Conservation (phyloP, 2,797 vertebrate genomes). For the Arrhamphus sclerolepis region DNA sequence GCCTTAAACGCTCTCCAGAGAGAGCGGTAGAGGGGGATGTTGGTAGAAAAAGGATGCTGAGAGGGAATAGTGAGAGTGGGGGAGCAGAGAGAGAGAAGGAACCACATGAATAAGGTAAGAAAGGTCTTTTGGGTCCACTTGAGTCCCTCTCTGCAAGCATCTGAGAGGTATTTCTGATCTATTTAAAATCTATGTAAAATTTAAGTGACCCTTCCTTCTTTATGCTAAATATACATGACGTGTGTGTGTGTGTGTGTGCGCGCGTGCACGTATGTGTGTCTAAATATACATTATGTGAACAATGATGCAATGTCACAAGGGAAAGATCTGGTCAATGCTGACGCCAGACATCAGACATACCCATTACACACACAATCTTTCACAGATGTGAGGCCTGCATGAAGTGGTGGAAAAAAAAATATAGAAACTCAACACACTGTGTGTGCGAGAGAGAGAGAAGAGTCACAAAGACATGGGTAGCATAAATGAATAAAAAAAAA, state of each 20-base stretch:
- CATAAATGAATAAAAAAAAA: too few species aligned
- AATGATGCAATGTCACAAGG: slow-evolving; percentile 67
- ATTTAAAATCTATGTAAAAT: slow-evolving; percentile 43
- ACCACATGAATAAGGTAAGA: slow-evolving; percentile 40
- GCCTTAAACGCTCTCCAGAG: slow-evolving; percentile 69
- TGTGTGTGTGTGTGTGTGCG: neutral
- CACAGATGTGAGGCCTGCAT: neutral
- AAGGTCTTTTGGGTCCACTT: slow-evolving; percentile 36
- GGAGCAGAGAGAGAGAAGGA: neutral
- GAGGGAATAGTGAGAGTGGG: slow-evolving; percentile 1
- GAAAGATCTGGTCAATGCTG: slow-evolving; percentile 67
- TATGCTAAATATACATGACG: neutral
- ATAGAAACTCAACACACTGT: too few species aligned
- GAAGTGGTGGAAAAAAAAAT: too few species aligned
- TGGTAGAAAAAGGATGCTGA: slow-evolving; percentile 6
- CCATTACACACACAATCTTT: slow-evolving; percentile 34
- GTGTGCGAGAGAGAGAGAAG: too few species aligned
- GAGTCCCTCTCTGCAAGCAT: slow-evolving; percentile 23
- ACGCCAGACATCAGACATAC: slow-evolving; percentile 73
- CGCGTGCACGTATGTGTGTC: slow-evolving; percentile 15
- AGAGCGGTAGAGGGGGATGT: slow-evolving; percentile 12
- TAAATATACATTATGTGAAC: slow-evolving; percentile 31
- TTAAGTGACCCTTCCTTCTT: neutral
- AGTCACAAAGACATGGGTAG: too few species aligned
- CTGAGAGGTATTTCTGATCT: slow-evolving; percentile 36